Base-by-base conservation (phyloP, 2,797 vertebrate genomes). In the Sebastes taczanowskii region DNA sequence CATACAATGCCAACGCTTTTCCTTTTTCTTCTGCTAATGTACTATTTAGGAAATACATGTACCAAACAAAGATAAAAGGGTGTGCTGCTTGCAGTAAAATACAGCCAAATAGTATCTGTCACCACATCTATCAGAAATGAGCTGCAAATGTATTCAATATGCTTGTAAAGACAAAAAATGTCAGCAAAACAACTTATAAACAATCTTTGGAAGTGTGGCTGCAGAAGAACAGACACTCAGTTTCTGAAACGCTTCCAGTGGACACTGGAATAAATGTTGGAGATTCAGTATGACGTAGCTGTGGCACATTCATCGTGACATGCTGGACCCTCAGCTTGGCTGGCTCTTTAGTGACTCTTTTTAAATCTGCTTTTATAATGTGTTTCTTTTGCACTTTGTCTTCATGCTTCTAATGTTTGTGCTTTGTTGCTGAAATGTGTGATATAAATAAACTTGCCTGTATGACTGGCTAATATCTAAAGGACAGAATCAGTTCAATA, bases 141-240 rank as follows among this genome's bases (percentile, higher is more conserved):
- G 35, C 35, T 78, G 76, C 16, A 64, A 78, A 78, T 18, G 16
- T 34, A 16, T 66, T 59, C 29, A 79, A 22, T 52, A 66, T 72
- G 61, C 69, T 73, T 29, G 42, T 30, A 38, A 73, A 65, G 14
- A 46, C 22, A 4, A 63, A 25, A 11, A 63, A 77, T 34, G 14
- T 23, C 49, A 64, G 32, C 59, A 72, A 66, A 72, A 60, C 22
- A 52, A 22, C 16, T 49, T 71, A n/a, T 66, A 56, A 42, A 58
- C 34, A 25, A 4, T 49, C 7, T 30, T 46, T 14, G 27, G 14
- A 78, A 38, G 52, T 71, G 35, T 52, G 35, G 23, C 62, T 64
- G 56, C 56, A 62, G 63, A 55, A 56, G 4, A 67, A 42, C 58
- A 74, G 65, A 42, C 46, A 8, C 58, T 55, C 18, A 0, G 14